A percentile compares a stretch with the other conserved stretches of the same genome.
Evolutionary conservation across 2,888 invertebrate species (phyloP).

Genomic region (Alitta virens): DNA sequence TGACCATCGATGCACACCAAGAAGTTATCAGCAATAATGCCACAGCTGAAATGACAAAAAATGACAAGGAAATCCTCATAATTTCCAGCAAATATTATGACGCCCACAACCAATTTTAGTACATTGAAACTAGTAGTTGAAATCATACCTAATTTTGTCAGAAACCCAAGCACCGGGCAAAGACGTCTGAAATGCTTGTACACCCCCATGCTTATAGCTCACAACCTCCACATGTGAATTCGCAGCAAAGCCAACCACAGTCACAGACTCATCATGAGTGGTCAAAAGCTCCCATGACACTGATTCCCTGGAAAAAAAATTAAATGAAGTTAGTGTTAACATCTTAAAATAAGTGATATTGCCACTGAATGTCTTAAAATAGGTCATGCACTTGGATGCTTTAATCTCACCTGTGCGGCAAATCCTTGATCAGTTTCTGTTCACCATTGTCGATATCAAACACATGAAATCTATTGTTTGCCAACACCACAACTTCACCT

Average conservation of each 20-base stretch:
- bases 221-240: slow-evolving; percentile 41
- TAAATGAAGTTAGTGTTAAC: too few species aligned
- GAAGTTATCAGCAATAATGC: too few species aligned
- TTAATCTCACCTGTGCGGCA: slow-evolving; percentile 38
- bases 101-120: too few species aligned
- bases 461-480: slow-evolving; percentile 11
- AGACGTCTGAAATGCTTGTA: slow-evolving; percentile 31
- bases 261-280: slow-evolving; percentile 1
- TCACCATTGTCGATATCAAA: slow-evolving; percentile 35
- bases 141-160: slow-evolving; percentile 37
- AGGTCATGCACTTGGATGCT: too few species aligned
- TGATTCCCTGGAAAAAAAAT: too few species aligned
- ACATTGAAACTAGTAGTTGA: too few species aligned
- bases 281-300: background rate
- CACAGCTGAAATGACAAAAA: too few species aligned
- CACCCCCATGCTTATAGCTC: slow-evolving; percentile 34
- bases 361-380: background rate
- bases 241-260: slow-evolving; percentile 34
- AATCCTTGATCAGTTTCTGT: slow-evolving; percentile 36
- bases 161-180: slow-evolving; percentile 42
- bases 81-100: too few species aligned
- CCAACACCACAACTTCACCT: slow-evolving; percentile 20
- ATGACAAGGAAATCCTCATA: too few species aligned
- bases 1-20: too few species aligned
- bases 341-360: background rate